Percentiles rank a stretch among this genome's conserved stretches.
phyloP scores from a whole-genome alignment of 2,888 invertebrate species.

The Ceriagrion tenellum region DNA sequence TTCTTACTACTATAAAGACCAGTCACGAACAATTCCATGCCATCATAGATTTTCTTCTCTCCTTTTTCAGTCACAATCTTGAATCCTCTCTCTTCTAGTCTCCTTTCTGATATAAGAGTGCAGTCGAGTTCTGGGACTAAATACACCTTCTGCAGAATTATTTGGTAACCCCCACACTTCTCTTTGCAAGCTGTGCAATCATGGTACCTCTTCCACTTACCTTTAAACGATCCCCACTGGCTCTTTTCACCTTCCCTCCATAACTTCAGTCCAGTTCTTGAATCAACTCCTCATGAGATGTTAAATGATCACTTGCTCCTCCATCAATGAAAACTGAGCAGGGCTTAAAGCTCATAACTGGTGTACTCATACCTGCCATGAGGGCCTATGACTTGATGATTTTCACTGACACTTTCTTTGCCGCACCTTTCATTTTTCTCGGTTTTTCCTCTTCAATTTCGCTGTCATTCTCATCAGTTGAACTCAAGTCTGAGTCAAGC shows the following conservation, averaged over 20 bases:
- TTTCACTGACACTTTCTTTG: neutral
- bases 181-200: neutral
- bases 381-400: neutral
- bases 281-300: neutral
- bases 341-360: neutral
- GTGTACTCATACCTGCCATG: neutral
- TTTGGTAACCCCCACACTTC: neutral
- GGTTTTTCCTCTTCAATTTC: neutral
- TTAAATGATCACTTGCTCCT: neutral
- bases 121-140: neutral
- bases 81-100: no score
- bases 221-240: neutral
- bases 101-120: no score
- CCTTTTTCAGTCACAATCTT: neutral
- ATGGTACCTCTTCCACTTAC: neutral
- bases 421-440: neutral
- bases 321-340: neutral
- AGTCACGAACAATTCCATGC: neutral
- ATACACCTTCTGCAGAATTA: neutral
- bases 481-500: neutral
- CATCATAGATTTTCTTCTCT: neutral
- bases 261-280: neutral
- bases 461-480: neutral
- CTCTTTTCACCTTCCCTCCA: neutral
- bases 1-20: neutral